Conservation (phyloP, 2,888 invertebrate species). For the Lysandra coridon region DNA sequence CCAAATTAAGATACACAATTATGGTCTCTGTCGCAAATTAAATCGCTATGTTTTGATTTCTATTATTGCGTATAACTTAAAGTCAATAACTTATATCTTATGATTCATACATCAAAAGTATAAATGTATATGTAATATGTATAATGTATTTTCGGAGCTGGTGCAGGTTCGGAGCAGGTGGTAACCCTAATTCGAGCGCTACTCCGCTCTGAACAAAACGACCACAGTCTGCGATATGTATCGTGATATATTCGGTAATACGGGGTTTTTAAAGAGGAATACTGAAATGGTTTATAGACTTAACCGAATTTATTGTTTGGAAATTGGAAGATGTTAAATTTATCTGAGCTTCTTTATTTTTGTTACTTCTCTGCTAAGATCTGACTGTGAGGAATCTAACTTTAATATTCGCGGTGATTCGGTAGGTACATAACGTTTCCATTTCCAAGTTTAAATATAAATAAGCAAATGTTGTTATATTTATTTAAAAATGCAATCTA, state of each 20-base stretch:
- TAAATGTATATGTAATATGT: too few relatives aligned
- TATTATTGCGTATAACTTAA: neutral
- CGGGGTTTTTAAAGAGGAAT: constrained; percentile 11
- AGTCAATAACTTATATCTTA: neutral
- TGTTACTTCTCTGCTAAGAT: neutral
- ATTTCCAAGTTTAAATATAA: neutral
- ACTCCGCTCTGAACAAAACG: constrained; percentile 37
- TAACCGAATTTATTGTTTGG: neutral
- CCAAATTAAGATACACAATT: neutral
- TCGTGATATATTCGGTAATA: constrained; percentile 23
- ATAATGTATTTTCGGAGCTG: neutral
- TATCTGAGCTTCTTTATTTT: neutral
- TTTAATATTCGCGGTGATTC: too few relatives aligned
- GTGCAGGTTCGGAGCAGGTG: too few relatives aligned
- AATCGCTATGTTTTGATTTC: neutral
- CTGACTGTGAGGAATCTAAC: too few relatives aligned
- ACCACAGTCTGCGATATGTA: constrained; percentile 28
- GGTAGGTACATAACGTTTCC: neutral
- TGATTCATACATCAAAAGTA: neutral
- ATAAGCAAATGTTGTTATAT: neutral
- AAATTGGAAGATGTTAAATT: neutral
- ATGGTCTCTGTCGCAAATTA: neutral
- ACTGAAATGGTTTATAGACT: neutral
- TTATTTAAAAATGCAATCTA: constrained; percentile 17
- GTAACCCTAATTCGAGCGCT: constrained; percentile 42